Conservation (phyloP, 2,113 vertebrate genomes). For the Varanus komodoensis region DNA sequence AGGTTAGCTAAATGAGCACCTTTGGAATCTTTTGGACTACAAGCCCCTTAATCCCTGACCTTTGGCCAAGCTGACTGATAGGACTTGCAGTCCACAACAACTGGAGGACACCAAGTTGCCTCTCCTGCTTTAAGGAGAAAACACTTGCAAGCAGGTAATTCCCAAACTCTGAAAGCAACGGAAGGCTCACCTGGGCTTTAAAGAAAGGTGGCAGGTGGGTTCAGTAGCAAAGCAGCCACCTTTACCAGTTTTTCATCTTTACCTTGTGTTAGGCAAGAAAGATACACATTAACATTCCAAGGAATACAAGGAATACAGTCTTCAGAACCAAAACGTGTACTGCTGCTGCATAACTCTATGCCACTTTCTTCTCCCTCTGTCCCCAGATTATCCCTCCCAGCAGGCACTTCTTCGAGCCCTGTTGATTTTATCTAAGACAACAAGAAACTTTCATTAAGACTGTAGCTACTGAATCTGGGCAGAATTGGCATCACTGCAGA, state of each 20-base stretch:
- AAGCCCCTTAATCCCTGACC: not conserved
- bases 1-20: too few relatives aligned
- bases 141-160: not conserved
- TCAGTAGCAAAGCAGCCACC: not conserved
- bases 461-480: not conserved
- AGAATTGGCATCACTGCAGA: too few relatives aligned
- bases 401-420: not conserved
- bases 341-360: not conserved
- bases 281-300: not conserved
- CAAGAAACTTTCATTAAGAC: not conserved
- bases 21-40: not conserved
- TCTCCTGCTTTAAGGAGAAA: not conserved
- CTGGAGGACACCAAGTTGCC: not conserved
- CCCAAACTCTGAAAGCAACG: not conserved
- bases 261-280: not conserved
- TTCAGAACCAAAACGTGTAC: not conserved
- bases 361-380: too few relatives aligned
- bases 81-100: not conserved
- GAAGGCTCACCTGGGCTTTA: not conserved
- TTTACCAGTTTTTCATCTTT: not conserved
- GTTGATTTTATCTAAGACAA: not conserved
- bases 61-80: not conserved
- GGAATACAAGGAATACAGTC: not conserved
- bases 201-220: not conserved
- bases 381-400: not conserved